Conservation (phyloP, 2,113 vertebrate species). For the Phoenicopterus ruber region DNA sequence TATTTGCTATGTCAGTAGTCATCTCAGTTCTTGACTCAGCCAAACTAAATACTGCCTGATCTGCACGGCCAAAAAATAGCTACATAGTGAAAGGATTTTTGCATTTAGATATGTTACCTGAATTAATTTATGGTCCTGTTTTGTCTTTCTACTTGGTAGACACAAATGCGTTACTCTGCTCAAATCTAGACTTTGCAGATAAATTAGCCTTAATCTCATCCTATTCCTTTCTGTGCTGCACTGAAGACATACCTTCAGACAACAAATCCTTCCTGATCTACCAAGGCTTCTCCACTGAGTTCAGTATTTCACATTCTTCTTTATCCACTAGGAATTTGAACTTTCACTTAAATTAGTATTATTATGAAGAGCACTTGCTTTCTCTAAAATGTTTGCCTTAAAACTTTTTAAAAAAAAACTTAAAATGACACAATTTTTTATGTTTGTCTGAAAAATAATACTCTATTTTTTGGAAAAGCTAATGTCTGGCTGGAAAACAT, state of each 20-base stretch:
- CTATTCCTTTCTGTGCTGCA: neutral
- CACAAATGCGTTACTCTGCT: neutral
- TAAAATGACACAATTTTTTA: neutral
- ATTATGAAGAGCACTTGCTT: neutral
- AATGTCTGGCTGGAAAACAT: neutral
- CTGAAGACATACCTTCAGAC: neutral
- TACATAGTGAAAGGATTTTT: neutral
- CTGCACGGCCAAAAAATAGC: neutral
- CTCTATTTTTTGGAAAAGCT: neutral
- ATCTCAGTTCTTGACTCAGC: neutral
- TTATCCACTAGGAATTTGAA: neutral
- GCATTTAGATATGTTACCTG: neutral
- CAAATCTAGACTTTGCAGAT: neutral
- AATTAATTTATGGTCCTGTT: neutral
- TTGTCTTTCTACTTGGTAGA: neutral
- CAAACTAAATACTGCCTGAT: neutral
- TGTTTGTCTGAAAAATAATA: neutral
- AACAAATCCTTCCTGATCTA: slow-evolving; percentile 1
- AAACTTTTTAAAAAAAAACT: neutral
- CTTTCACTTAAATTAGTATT: neutral
- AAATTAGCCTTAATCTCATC: neutral
- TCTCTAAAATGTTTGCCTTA: neutral
- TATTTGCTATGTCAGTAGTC: neutral
- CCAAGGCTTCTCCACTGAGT: neutral
- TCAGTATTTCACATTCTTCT: neutral